Conservation (phyloP, 53 echinoderm and acorn worm genomes). For the Echinometra lucunter region DNA sequence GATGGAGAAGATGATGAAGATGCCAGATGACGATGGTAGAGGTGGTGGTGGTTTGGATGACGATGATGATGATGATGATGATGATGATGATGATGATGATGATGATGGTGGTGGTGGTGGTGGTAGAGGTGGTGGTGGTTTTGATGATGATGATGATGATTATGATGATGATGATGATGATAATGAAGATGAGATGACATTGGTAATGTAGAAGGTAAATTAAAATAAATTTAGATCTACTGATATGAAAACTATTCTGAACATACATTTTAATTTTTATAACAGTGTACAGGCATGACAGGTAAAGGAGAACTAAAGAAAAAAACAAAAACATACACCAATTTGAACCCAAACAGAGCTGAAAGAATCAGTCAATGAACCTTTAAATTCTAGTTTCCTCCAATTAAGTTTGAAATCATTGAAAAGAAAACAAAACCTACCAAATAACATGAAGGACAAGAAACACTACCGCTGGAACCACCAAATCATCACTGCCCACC, state of each 20-base stretch:
- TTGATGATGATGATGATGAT: constrained; percentile 31
- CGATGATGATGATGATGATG: not conserved
- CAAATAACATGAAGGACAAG: constrained; percentile 81
- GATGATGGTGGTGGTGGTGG: constrained; percentile 50
- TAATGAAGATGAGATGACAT: no score
- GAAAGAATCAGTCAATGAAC: not conserved
- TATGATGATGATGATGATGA: no score
- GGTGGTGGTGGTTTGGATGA: constrained; percentile 22
- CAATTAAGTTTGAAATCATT: not conserved
- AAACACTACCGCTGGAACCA: constrained; percentile 81
- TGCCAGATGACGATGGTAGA: constrained; percentile 16
- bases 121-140: constrained; percentile 5
- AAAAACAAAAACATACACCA: no score
- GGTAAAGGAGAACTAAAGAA: no score
- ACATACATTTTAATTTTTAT: no score
- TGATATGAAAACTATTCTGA: no score
- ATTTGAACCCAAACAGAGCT: not conserved
- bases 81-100: constrained; percentile 51
- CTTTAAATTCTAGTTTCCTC: not conserved
- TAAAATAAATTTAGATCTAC: no score
- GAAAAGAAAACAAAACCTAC: constrained; percentile 70
- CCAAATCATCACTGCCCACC: constrained; percentile 95
- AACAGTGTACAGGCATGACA: no score
- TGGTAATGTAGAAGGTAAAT: constrained; percentile 8
- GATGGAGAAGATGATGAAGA: constrained; percentile 49